Evolutionary conservation across 2,113 vertebrate genomes (phyloP), one percentile per base, ranked within the genome.

Genomic region (Anoura caudifer): DNA sequence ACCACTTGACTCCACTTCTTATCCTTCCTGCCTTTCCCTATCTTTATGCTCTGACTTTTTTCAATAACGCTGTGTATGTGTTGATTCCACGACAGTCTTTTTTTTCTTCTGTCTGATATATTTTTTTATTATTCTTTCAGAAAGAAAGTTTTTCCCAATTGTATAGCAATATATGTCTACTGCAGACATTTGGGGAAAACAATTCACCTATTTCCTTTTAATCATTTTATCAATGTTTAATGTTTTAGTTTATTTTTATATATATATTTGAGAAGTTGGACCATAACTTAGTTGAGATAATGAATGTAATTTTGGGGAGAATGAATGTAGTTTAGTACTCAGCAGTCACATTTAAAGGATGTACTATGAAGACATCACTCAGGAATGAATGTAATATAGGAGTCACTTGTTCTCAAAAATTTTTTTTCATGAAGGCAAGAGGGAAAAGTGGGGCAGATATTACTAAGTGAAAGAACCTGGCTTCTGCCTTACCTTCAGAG

Each of bases 81-180:
- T 31, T 33, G 52, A 61, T 54, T 83, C 36, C 24, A 38, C 33
- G 41, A 6, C 4, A 15, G 22, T 67, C n/a, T 45, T 84, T 38
- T 84, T 83, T 33, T 88, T n/a, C 20, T 8, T 43, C 77, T 36
- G 28, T 80, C 54, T 88, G 13, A 17, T 93, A 22, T 33, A 56
- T 85, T 91, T 93, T 94, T 63, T 63, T 20, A 28, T 73, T 80
- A 76, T 70, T 94, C 43, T 43, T 88, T 85, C 75, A 70, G 76
- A 56, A 81, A 87, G 79, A 67, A 65, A 75, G 31, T 52, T 33
- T 52, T 54, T 28, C 69, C 47, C 36, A 75, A 11, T 47, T 20
- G 38, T 36, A 47, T 20, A 63, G 28, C 43, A 65, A 14, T 50
- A 14, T 28, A 56, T 16, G 24, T n/a, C 33, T 28, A 63, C 14